Conservation (phyloP, 1,140 invertebrate genomes). For the Anagrus nilaparvatae region DNA sequence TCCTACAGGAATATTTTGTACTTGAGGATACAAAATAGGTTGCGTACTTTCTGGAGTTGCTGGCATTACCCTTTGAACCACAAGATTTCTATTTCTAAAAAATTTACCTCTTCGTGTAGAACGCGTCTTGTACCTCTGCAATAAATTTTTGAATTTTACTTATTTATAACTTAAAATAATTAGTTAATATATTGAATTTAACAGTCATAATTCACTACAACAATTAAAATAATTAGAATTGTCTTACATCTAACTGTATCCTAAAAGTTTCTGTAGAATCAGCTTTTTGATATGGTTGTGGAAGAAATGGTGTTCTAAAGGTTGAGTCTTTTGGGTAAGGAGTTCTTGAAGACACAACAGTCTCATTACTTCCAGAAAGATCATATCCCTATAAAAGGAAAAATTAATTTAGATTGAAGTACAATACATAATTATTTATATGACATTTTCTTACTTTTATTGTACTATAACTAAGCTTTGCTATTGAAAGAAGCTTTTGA, state of each 20-base stretch:
- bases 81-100: slow-evolving; percentile 43
- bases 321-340: slow-evolving; percentile 36
- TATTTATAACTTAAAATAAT: not conserved
- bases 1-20: slow-evolving; percentile 18
- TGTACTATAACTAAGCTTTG: slow-evolving; percentile 41
- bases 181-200: not conserved
- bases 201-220: not conserved
- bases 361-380: slow-evolving; percentile 37
- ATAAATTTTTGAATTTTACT: slow-evolving; percentile 6
- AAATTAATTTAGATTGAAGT: slow-evolving; percentile 9
- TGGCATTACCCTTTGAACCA: slow-evolving; percentile 49
- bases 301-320: slow-evolving; percentile 37
- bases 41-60: slow-evolving; percentile 36
- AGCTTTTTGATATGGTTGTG: slow-evolving; percentile 37
- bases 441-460: slow-evolving; percentile 29
- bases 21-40: slow-evolving; percentile 13
- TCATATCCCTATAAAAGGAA: slow-evolving; percentile 29
- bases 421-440: slow-evolving; percentile 1
- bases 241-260: slow-evolving; percentile 46
- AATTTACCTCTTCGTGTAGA: slow-evolving; percentile 43
- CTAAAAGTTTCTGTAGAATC: slow-evolving; percentile 41
- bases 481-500: slow-evolving; percentile 51
- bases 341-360: slow-evolving; percentile 36
- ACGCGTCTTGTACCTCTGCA: slow-evolving; percentile 37
- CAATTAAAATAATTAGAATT: slow-evolving; percentile 2